Base-by-base conservation (phyloP, 2,888 invertebrate species). In the Pachymerium ferrugineum region DNA sequence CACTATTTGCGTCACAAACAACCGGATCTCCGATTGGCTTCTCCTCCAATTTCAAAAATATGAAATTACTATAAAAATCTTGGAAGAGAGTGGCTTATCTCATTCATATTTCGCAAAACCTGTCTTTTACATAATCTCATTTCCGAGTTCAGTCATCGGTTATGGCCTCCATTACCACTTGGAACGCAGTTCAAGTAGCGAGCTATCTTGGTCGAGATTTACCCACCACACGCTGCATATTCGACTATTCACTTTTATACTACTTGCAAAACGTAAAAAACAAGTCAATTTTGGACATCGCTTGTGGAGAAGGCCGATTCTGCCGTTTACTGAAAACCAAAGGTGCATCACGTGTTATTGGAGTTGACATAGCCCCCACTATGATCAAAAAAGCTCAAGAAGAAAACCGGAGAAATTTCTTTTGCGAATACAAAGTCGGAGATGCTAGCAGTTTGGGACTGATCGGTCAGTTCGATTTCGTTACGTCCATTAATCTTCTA, bases 211-310 rank as follows among this genome's bases (percentile, higher is more conserved):
- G 38, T 14, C 8, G 16, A 62, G 62, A 62, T 14, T 10, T 14
- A 14, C 62, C 62, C 12, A 14, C 16, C 12, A 10, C 12, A 8
- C 71, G 28, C 14, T 71, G 38, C 71, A 38, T 71, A n/a, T 28
- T 22, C 35, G 38, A 71, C 28, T 71, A 38, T 19, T 33, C 71
- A 14, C n/a, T 71, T 1, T 28, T 71, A 8, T 16, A 35, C 3
- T 71, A 71, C 35, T 25, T 35, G 28, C 33, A 35, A 33, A 19
- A 38, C 22, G 42, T 71, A 10, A 16, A 8, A 5, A 38, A 28
- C 19, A 71, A 71, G 28, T 71, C 71, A 16, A 38, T 71, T 12
- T 22, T 71, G 19, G 71, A 71, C 35, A 28, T 71, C 28, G 71
- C 22, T 8, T 71, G 22, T 19, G 71, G 71, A 19, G 38, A 33